Evolutionary conservation across 2,797 vertebrate genomes (phyloP).

Genomic region (Ctenopoma multispine): DNA sequence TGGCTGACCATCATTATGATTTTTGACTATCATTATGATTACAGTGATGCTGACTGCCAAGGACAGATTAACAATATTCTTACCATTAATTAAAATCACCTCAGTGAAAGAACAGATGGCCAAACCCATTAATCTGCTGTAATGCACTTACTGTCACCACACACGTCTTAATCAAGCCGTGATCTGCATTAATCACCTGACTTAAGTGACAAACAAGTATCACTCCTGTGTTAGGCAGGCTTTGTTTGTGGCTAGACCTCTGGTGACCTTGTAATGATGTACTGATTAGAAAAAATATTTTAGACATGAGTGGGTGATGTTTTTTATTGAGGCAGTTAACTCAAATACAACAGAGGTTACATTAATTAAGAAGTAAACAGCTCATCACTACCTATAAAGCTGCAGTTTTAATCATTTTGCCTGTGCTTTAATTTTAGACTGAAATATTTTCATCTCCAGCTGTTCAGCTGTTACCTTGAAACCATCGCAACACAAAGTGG

Average conservation of each 20-base stretch:
- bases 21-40: constrained; percentile 46
- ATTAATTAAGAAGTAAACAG: constrained; percentile 10
- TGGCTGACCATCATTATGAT: constrained; percentile 49
- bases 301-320: constrained; percentile 16
- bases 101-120: constrained; percentile 83
- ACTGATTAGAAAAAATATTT: constrained; percentile 56
- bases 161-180: constrained; percentile 83
- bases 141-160: constrained; percentile 84
- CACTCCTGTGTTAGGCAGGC: constrained; percentile 65
- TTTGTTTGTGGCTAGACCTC: constrained; percentile 69
- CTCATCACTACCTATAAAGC: constrained; percentile 23
- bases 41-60: constrained; percentile 46
- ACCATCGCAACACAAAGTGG: constrained; percentile 52
- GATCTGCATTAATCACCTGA: constrained; percentile 84
- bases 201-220: constrained; percentile 85
- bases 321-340: constrained; percentile 31
- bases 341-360: constrained; percentile 3
- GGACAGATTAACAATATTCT: constrained; percentile 69
- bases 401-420: constrained; percentile 36
- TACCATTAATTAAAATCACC: constrained; percentile 84
- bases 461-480: constrained; percentile 54
- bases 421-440: constrained; percentile 33
- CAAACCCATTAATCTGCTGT: constrained; percentile 76
- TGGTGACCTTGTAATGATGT: constrained; percentile 63
- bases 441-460: constrained; percentile 51